A percentile compares a stretch with the other conserved stretches of the same genome.
Conservation (phyloP, 2,113 vertebrate genomes). For the Coturnix japonica region DNA sequence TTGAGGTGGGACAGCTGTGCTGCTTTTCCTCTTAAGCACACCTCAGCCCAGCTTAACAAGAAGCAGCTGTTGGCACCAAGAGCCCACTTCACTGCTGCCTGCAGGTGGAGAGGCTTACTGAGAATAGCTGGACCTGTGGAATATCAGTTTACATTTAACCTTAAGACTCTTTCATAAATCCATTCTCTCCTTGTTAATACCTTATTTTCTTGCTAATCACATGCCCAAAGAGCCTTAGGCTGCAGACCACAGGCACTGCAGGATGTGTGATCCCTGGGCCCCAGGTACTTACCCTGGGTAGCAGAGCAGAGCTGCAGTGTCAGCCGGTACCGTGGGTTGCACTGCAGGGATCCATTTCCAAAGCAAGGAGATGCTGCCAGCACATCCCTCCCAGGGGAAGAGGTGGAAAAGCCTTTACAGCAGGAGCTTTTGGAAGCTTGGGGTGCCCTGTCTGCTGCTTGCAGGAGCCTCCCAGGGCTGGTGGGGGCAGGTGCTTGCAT, state of each 20-base stretch:
- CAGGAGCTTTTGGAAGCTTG: not conserved
- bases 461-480: not conserved
- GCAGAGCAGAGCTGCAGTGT: not conserved
- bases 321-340: rapidly evolving
- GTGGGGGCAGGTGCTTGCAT: not conserved
- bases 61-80: not conserved
- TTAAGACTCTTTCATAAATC: not conserved
- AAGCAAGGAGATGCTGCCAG: not conserved
- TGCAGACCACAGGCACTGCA: not conserved
- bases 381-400: not conserved
- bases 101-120: not conserved
- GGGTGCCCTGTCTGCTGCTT: not conserved
- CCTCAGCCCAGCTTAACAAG: not conserved
- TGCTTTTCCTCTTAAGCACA: not conserved
- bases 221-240: not conserved
- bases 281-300: not conserved
- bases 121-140: not conserved
- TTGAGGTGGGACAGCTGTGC: rapidly evolving
- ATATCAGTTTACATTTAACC: not conserved
- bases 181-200: not conserved
- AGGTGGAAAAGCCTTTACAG: not conserved
- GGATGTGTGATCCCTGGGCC: not conserved
- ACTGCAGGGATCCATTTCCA: not conserved
- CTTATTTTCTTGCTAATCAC: not conserved
- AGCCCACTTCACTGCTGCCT: not conserved